These are phyloP conservation scores for Microcebus jonahi DNA, from an alignment of 2,113 vertebrate species.

Conservation along the genomic window DNA sequence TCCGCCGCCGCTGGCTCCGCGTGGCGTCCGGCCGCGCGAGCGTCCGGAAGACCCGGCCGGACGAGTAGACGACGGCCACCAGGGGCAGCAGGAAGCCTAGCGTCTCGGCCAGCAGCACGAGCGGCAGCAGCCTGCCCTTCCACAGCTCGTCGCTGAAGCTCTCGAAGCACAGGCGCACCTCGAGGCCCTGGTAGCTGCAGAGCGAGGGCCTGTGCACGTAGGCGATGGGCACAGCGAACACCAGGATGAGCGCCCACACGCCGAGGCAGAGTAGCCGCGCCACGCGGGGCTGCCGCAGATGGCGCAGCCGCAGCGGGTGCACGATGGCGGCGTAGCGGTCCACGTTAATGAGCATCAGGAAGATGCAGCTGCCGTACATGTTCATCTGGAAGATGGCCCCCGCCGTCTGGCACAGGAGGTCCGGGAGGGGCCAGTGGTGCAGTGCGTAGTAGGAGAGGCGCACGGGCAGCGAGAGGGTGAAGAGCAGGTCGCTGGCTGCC, in stretches of 20 bases:
- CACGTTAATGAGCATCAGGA: slow-evolving; percentile 89
- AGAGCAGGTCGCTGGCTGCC: slow-evolving; percentile 88
- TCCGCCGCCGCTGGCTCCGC: slow-evolving; percentile 76
- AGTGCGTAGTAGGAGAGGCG: slow-evolving; percentile 86
- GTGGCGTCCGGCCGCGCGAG: slow-evolving; percentile 77
- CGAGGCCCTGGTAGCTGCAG: slow-evolving; percentile 53
- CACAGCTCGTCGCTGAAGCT: slow-evolving; percentile 84
- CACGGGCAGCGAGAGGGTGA: slow-evolving; percentile 87
- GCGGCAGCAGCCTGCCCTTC: slow-evolving; percentile 82
- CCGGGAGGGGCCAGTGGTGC: slow-evolving; percentile 86
- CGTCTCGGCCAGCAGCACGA: slow-evolving; percentile 85
- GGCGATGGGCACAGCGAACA: slow-evolving; percentile 84
- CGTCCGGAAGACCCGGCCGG: slow-evolving; percentile 82
- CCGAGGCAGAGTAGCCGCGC: slow-evolving; percentile 83
- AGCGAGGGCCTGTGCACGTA: slow-evolving; percentile 80
- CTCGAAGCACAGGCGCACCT: slow-evolving; percentile 84
- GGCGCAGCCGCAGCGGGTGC: slow-evolving; percentile 87
- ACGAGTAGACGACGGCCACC: slow-evolving; percentile 82
- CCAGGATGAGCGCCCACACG: slow-evolving; percentile 86
- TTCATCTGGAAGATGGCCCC: slow-evolving; percentile 92
- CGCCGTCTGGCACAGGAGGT: slow-evolving; percentile 85
- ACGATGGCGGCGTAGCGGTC: slow-evolving; percentile 90
- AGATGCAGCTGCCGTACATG: slow-evolving; percentile 92
- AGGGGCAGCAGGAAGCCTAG: slow-evolving; percentile 88
- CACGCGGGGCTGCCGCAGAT: slow-evolving; percentile 84